These are phyloP conservation scores for Parapsyche elsis DNA, from an alignment of 1,140 invertebrate species.

Conservation along the genomic window DNA sequence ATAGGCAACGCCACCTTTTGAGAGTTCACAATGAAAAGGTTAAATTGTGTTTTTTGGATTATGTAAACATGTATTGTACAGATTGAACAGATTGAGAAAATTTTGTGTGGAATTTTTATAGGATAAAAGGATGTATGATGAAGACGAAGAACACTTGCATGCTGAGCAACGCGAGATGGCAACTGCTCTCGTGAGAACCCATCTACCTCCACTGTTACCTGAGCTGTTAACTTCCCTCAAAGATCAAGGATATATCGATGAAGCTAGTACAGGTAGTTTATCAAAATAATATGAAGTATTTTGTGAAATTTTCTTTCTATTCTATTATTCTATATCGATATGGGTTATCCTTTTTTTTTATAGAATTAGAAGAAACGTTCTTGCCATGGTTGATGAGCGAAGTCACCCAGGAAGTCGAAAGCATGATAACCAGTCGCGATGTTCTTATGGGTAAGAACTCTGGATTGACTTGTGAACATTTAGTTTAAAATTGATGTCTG, in stretches of 20 bases:
- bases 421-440: conserved; percentile 80
- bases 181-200: conserved; percentile 82
- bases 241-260: conserved; percentile 79
- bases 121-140: conserved; percentile 11
- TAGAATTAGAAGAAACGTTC: conserved; percentile 81
- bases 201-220: conserved; percentile 86
- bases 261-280: conserved; percentile 31
- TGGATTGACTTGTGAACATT: conserved; percentile 20
- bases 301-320: not conserved
- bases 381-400: conserved; percentile 90
- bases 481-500: not conserved
- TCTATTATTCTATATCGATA: too few species aligned
- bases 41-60: conserved; percentile 53
- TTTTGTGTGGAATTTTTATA: not conserved
- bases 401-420: conserved; percentile 81
- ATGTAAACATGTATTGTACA: not conserved
- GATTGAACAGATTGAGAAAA: not conserved
- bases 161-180: conserved; percentile 78
- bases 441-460: conserved; percentile 74
- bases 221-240: conserved; percentile 82
- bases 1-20: conserved; percentile 58
- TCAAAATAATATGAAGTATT: not conserved
- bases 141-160: conserved; percentile 27
- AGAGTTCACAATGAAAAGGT: conserved; percentile 72
- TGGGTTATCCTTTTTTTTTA: conserved; percentile 52